These are phyloP conservation scores for Mythimna albipuncta DNA, from an alignment of 2,888 invertebrate genomes.

Conservation along the genomic window DNA sequence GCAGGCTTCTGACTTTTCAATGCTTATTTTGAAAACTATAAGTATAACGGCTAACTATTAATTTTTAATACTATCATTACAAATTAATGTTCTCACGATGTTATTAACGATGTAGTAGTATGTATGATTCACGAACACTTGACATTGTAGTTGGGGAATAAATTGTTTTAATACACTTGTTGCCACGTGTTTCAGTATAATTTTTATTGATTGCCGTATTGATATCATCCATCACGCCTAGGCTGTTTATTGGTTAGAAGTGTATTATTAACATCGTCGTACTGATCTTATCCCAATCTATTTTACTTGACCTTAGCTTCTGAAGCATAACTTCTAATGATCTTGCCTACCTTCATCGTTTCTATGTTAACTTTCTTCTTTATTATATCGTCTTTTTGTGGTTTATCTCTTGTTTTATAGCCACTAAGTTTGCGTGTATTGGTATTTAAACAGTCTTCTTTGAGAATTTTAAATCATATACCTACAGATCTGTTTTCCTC, in stretches of 20 bases:
- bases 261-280: background rate
- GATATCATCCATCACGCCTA: background rate
- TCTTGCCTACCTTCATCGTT: background rate
- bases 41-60: background rate
- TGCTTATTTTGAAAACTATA: slow-evolving; percentile 1
- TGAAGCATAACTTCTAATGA: background rate
- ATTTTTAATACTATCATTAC: slow-evolving; percentile 27
- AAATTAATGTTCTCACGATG: slow-evolving; percentile 44
- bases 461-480: no score
- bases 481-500: background rate
- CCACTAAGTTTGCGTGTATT: no score
- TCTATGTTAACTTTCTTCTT: background rate
- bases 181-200: slow-evolving; percentile 41
- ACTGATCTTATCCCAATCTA: background rate
- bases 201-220: slow-evolving; percentile 21
- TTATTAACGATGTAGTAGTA: slow-evolving; percentile 19
- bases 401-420: no score
- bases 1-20: background rate
- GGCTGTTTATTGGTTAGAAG: background rate
- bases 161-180: slow-evolving; percentile 13
- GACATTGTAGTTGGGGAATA: slow-evolving; percentile 27
- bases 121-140: slow-evolving; percentile 44
- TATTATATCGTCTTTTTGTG: no score
- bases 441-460: no score
- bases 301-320: background rate